phyloP scores from a whole-genome alignment of 2,888 invertebrate species.

The Zygogramma bicolorata region DNA sequence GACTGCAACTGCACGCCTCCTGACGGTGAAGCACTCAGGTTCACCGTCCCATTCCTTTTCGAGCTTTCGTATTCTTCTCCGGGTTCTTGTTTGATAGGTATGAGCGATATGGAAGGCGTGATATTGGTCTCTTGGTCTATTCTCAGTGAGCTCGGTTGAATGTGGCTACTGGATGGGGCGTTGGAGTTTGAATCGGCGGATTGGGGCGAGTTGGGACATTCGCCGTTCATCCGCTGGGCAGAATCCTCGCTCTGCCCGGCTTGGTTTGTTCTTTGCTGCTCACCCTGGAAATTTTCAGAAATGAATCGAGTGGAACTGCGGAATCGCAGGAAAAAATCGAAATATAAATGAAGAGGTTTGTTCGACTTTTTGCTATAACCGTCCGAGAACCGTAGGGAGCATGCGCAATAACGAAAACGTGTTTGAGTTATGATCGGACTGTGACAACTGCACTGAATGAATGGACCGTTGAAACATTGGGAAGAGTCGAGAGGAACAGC shows the following conservation, averaged over 20 bases:
- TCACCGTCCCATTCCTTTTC: slow-evolving; percentile 64
- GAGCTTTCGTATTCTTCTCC: slow-evolving; percentile 67
- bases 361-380: too few relatives aligned
- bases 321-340: too few relatives aligned
- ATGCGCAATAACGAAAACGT: too few relatives aligned
- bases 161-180: slow-evolving; percentile 79
- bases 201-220: slow-evolving; percentile 83
- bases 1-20: slow-evolving; percentile 64
- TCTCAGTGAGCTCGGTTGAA: slow-evolving; percentile 63
- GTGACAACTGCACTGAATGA: too few relatives aligned
- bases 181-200: slow-evolving; percentile 83
- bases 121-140: slow-evolving; percentile 72
- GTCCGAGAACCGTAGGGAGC: too few relatives aligned
- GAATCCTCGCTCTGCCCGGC: slow-evolving; percentile 60
- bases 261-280: slow-evolving; percentile 60
- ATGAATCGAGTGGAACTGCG: too few relatives aligned
- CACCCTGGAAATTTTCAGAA: slow-evolving; percentile 58
- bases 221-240: slow-evolving; percentile 73
- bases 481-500: too few relatives aligned
- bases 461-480: too few relatives aligned
- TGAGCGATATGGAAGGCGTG: slow-evolving; percentile 87
- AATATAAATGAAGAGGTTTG: too few relatives aligned
- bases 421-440: too few relatives aligned
- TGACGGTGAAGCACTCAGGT: slow-evolving; percentile 62
- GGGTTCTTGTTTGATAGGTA: slow-evolving; percentile 84